Conservation (phyloP, 2,797 vertebrate genomes). For the Bovichtus variegatus region DNA sequence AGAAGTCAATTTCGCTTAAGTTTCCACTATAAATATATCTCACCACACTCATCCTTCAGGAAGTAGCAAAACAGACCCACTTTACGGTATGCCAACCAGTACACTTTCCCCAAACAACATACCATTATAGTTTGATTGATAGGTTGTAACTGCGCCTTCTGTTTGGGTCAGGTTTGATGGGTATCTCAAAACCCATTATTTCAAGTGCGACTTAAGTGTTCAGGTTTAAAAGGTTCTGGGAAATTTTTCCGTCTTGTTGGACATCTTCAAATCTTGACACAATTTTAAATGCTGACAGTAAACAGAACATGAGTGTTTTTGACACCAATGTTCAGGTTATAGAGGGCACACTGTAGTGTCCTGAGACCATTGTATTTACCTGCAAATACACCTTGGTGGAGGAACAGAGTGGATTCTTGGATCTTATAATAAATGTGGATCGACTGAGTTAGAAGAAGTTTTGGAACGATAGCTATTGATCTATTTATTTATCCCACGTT, state of each 20-base stretch:
- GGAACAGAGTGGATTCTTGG: not conserved
- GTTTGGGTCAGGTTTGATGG: conserved; percentile 54
- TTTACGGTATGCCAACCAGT: conserved; percentile 27
- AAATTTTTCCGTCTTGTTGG: conserved; percentile 7
- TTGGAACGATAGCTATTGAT: not conserved
- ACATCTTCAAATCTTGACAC: conserved; percentile 23
- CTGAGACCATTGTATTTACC: not conserved
- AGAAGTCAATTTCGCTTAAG: conserved; percentile 32
- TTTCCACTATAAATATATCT: conserved; percentile 66
- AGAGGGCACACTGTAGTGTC: not conserved
- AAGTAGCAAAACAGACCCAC: conserved; percentile 30
- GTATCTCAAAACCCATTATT: conserved; percentile 48
- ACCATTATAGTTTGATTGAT: conserved; percentile 61
- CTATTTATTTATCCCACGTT: not conserved
- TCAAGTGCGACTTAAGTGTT: conserved; percentile 43
- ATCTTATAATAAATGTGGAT: not conserved
- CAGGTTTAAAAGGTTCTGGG: not conserved
- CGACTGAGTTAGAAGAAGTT: no score
- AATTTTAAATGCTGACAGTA: conserved; percentile 34
- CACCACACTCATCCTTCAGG: conserved; percentile 40
- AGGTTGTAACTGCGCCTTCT: conserved; percentile 47
- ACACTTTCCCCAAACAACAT: conserved; percentile 31
- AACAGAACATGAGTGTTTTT: conserved; percentile 34
- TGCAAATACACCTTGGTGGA: not conserved
- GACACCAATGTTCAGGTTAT: conserved; percentile 30